Base-by-base conservation (phyloP, 2,888 invertebrate species). In the Microdon myrmicae region DNA sequence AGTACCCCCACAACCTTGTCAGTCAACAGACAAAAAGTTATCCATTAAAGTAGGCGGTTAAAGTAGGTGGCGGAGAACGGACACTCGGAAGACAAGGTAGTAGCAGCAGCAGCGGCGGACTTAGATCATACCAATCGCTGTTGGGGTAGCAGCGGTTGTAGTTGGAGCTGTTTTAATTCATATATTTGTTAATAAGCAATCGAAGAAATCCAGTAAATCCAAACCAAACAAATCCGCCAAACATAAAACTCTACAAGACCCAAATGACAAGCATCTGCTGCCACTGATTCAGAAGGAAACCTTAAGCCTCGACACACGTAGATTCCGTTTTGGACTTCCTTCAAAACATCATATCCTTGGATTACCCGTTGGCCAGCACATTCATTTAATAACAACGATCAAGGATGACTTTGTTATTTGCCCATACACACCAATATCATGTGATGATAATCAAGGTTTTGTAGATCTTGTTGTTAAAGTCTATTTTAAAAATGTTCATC, bases 391-490 rank as follows among this genome's bases (percentile, higher is more conserved):
- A 26, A 94, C 93, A 1, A 90, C 86, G 73, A 87, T 97, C 58
- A 88, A 89, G 73, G 94, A 90, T 71, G 91, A 96, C 72, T 82
- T 97, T 29, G 88, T 96, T 17, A 94, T 98, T 70, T 87, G 99
- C 61, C 90, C 99, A 0, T 99, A 99, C 80, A 99, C 99, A 4
- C 99, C 99, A 2, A 94, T 97, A 2, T 91, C 96, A 13, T 92
- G 92, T 71, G 96, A 98, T 80, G 95, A 98, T 73, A 92, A 97
- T 75, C 84, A 88, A 58, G 99, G 99, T 28, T 91, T 87, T 76
- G 90, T 96, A 43, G 96, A 97, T 81, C 83, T 97, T 67, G 92
- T 96, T 49, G 84, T 96, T 68, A 96, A 96, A 85, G 93, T 98
- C 0, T 99, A 99, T 80, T 94, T 92, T 79, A 94, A 93, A 83